These are phyloP conservation scores for Yponomeuta sedellus DNA, from an alignment of 2,888 invertebrate species.

Conservation along the genomic window DNA sequence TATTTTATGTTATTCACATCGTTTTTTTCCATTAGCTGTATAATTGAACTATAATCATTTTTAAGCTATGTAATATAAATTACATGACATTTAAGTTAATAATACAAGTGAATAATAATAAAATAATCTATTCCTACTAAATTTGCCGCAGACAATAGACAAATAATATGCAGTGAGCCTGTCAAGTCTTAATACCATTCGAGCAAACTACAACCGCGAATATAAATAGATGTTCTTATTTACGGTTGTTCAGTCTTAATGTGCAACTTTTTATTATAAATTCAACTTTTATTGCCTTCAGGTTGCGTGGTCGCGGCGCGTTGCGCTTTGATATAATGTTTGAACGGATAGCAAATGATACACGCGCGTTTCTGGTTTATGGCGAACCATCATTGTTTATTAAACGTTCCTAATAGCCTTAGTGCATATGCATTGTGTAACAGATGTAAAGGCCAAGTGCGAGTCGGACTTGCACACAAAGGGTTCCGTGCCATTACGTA, in stretches of 20 bases:
- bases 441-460: too few species aligned
- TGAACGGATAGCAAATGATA: conserved; percentile 11
- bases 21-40: too few species aligned
- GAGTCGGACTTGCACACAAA: too few species aligned
- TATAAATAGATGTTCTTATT: conserved; percentile 69
- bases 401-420: conserved; percentile 14
- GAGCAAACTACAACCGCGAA: conserved; percentile 37
- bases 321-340: conserved; percentile 10
- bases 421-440: background rate
- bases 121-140: too few species aligned
- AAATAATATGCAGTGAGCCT: background rate
- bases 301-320: conserved; percentile 23
- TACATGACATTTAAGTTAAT: too few species aligned
- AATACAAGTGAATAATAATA: too few species aligned
- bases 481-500: too few species aligned
- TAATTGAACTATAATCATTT: too few species aligned
- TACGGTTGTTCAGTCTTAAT: conserved; percentile 64
- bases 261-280: conserved; percentile 71
- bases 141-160: too few species aligned
- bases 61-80: too few species aligned
- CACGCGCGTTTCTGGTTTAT: conserved; percentile 49
- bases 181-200: conserved; percentile 34
- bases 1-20: too few species aligned
- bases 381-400: conserved; percentile 37
- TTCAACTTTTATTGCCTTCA: conserved; percentile 53